A percentile compares a stretch with the other conserved stretches of the same genome.
Evolutionary conservation across 1,140 invertebrate species (phyloP).

Genomic region (Papilio helenus): DNA sequence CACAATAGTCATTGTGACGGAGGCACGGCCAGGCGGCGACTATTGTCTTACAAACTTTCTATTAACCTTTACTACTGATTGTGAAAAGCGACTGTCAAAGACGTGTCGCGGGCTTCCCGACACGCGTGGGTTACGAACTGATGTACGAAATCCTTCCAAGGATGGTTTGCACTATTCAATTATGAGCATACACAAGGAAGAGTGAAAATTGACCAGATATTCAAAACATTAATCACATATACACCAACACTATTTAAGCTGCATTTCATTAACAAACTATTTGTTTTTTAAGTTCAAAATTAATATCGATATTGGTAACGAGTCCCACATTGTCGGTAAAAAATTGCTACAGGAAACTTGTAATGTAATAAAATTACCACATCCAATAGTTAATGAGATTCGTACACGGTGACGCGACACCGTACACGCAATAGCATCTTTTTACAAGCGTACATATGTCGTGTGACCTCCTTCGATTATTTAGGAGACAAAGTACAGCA

Average conservation of each 20-base stretch:
- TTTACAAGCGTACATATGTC: conserved; percentile 28
- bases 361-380: conserved; percentile 3
- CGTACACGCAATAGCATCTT: conserved; percentile 13
- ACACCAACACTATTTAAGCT: neutral
- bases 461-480: conserved; percentile 30
- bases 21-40: conserved; percentile 41
- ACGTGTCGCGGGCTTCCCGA: conserved; percentile 39
- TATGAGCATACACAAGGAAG: neutral
- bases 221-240: neutral
- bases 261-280: neutral
- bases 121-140: conserved; percentile 26
- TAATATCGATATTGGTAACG: too few species aligned
- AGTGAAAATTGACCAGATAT: neutral
- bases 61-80: conserved; percentile 65
- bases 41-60: conserved; percentile 68
- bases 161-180: neutral
- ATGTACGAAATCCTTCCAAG: conserved; percentile 24
- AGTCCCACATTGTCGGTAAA: neutral
- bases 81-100: conserved; percentile 54
- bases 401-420: neutral
- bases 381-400: neutral
- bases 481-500: conserved; percentile 36
- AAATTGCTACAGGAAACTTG: neutral
- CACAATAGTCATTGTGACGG: conserved; percentile 65
- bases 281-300: too few species aligned